phyloP scores from a whole-genome alignment of 35 echinoderm and acorn worm species.

The Heliocidaris erythrogramma region DNA sequence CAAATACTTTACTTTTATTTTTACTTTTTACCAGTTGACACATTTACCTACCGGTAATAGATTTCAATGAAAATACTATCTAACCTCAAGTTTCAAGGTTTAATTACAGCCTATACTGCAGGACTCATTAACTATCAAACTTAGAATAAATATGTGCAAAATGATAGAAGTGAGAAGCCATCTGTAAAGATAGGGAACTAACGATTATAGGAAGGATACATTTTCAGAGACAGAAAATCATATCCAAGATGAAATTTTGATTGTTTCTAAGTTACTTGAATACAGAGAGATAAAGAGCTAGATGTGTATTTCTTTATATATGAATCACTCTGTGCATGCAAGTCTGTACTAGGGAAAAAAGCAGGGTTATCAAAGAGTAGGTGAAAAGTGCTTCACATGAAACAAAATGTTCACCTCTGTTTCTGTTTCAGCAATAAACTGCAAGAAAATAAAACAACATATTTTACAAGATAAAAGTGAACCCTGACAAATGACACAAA shows the following conservation, averaged over 20 bases:
- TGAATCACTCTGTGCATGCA: not conserved
- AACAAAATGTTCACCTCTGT: constrained; percentile 2
- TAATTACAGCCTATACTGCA: no score
- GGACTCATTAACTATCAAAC: no score
- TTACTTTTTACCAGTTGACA: no score
- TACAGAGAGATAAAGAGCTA: not conserved
- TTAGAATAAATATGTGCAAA: no score
- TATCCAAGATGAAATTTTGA: not conserved
- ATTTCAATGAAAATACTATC: no score
- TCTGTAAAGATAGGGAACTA: no score
- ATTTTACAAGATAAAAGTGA: not conserved
- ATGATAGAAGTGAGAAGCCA: no score
- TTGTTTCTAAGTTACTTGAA: not conserved
- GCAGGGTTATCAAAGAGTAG: not conserved
- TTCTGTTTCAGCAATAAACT: constrained; percentile 11
- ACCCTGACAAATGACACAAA: not conserved
- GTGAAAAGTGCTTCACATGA: not conserved
- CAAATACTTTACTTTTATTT: no score
- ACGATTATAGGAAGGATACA: not conserved
- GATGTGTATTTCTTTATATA: not conserved
- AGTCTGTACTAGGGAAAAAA: not conserved
- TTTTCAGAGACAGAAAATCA: not conserved
- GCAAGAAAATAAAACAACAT: constrained; percentile 3
- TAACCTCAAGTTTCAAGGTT: no score
- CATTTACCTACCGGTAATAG: no score